Evolutionary conservation across 1,140 invertebrate species (phyloP), one percentile per base, ranked within the genome.

Genomic region (Papilio helenus): DNA sequence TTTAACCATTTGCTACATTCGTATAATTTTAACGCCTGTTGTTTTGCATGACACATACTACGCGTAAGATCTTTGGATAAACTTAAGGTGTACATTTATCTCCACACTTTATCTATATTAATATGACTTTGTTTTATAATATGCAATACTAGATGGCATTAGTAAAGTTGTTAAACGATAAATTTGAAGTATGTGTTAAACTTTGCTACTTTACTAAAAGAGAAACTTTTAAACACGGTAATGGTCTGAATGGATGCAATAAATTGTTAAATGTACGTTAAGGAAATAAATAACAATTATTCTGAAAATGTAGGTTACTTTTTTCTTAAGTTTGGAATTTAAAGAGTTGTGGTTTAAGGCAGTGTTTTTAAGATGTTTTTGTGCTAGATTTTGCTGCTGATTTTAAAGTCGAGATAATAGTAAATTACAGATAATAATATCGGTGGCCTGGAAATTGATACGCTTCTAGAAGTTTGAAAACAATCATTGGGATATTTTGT

Each of bases 401-500:
- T 51, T 51, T 51, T 46, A 14, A 46, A 7, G 44, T 46, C 12
- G 44, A 12, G 10, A 46, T 14, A 51, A n/a, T n/a, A n/a, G 18
- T 18, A 51, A 51, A 49, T 49, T 16, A 49, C n/a, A n/a, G 4
- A 20, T 9, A 61, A 26, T 20, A 16, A 55, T 18, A 20, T 55
- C 51, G 16, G 18, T 58, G 20, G 20, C 9, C 23, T 61, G 23
- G 12, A 61, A 23, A 26, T 61, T 61, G 23, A 12, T 14, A 61
- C 58, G 20, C 58, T 61, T 26, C n/a, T 61, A 20, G 10, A 18
- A 61, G 9, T 61, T 26, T 9, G 12, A 61, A 26, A 61, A 12
- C 58, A 61, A 26, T 26, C 20, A 61, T 61, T 61, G 23, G 58
- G 9, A 61, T 58, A 58, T 55, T 61, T 65, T 65, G 29, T 65